Percentiles rank a stretch among this genome's conserved stretches.
phyloP scores from a whole-genome alignment of 1,140 invertebrate species.

The Plectrocnemia conspersa region DNA sequence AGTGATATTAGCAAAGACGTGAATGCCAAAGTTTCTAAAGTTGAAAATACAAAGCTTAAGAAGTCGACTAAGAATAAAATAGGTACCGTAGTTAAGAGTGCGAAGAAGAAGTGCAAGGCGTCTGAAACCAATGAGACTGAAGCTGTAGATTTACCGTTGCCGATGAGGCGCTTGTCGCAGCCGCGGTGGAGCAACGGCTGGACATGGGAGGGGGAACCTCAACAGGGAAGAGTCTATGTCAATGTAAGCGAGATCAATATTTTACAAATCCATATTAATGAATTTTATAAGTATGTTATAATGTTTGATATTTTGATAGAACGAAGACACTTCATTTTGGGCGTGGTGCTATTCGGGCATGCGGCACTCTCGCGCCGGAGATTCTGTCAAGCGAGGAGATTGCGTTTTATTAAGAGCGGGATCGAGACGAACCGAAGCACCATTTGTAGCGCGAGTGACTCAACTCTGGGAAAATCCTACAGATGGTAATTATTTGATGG shows the following conservation, averaged over 20 bases:
- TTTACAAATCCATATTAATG: neutral
- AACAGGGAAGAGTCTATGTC: conserved; percentile 78
- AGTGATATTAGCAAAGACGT: conserved; percentile 34
- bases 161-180: conserved; percentile 40
- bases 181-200: conserved; percentile 88
- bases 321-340: conserved; percentile 68
- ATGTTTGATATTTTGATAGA: conserved; percentile 53
- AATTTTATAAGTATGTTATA: conserved; percentile 10
- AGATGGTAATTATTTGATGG: no score
- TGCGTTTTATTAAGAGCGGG: conserved; percentile 85
- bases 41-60: conserved; percentile 44
- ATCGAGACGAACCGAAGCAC: conserved; percentile 77
- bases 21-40: conserved; percentile 38
- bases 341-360: conserved; percentile 86
- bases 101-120: conserved; percentile 34
- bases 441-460: conserved; percentile 90
- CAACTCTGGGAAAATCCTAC: conserved; percentile 92
- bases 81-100: conserved; percentile 36
- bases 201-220: conserved; percentile 82
- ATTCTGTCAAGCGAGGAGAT: conserved; percentile 79
- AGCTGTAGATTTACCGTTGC: conserved; percentile 33
- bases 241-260: conserved; percentile 71
- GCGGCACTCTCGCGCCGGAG: conserved; percentile 77
- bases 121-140: conserved; percentile 13
- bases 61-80: conserved; percentile 26